Conservation (phyloP, 2,888 invertebrate genomes). For the Zaprionus lineosus region DNA sequence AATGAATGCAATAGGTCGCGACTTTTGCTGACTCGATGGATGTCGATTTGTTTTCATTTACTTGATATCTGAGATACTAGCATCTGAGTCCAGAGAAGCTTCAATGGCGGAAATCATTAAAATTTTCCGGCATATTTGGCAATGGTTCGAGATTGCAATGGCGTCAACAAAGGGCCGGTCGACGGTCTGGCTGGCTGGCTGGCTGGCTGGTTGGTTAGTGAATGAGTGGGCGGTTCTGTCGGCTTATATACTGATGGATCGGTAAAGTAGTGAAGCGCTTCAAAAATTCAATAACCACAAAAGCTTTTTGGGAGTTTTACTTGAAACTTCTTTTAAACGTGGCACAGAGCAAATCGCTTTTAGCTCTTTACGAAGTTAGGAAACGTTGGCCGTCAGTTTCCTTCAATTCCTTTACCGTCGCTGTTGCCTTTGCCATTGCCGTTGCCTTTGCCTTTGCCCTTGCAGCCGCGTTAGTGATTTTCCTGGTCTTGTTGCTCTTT, state of each 20-base stretch:
- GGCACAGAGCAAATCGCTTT: slow-evolving; percentile 48
- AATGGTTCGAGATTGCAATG: slow-evolving; percentile 38
- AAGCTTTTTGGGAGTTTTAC: slow-evolving; percentile 52
- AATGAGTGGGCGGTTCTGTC: too few relatives aligned
- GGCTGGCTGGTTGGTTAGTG: too few relatives aligned
- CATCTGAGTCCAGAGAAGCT: slow-evolving; percentile 18
- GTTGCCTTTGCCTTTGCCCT: slow-evolving; percentile 4
- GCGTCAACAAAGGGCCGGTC: slow-evolving; percentile 1
- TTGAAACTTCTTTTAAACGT: slow-evolving; percentile 36
- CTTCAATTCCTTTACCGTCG: slow-evolving; percentile 17
- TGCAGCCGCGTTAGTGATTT: neutral
- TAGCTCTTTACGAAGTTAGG: slow-evolving; percentile 57
- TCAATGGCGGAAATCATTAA: slow-evolving; percentile 66
- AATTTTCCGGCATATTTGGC: slow-evolving; percentile 72
- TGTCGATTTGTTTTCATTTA: slow-evolving; percentile 65
- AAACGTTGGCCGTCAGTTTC: slow-evolving; percentile 37
- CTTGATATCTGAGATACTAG: slow-evolving; percentile 15
- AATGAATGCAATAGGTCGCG: slow-evolving; percentile 49
- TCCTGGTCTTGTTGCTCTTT: slow-evolving; percentile 40
- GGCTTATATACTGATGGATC: too few relatives aligned
- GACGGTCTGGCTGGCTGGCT: too few relatives aligned
- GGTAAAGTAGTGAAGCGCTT: slow-evolving; percentile 32
- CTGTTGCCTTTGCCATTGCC: slow-evolving; percentile 2
- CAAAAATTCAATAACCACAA: slow-evolving; percentile 63
- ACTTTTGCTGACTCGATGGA: slow-evolving; percentile 58